Evolutionary conservation across 2,113 vertebrate species (phyloP).

Genomic region (Opisthocomus hoazin): DNA sequence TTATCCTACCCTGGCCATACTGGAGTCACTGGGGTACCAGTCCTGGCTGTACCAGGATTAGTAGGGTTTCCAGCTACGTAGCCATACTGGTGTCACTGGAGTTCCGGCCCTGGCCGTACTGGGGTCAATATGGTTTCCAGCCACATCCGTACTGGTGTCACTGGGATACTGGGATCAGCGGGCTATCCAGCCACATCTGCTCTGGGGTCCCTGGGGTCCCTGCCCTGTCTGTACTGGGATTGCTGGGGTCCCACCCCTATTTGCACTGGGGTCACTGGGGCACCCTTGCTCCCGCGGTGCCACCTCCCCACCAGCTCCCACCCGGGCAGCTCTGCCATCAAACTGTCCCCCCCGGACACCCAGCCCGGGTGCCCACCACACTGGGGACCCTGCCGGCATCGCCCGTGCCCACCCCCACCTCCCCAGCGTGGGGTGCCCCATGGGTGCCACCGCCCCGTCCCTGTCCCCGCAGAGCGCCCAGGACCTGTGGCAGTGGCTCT

Average conservation of each 20-base stretch:
- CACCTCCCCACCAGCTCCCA: background rate
- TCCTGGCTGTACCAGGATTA: background rate
- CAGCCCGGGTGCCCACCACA: background rate
- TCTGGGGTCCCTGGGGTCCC: no score
- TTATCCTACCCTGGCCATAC: background rate
- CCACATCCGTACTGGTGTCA: no score
- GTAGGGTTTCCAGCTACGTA: accelerated
- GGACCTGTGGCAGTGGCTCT: slow-evolving; percentile 92
- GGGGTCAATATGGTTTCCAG: no score
- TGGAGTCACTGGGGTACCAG: background rate
- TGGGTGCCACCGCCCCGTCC: background rate
- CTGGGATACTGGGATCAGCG: no score
- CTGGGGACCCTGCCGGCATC: accelerated
- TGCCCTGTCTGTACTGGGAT: background rate
- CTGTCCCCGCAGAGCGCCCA: slow-evolving; percentile 77
- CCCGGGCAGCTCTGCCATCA: background rate
- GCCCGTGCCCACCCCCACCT: background rate
- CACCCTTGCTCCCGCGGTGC: accelerated
- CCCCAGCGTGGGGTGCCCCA: no score
- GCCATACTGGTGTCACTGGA: background rate
- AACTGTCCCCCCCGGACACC: background rate
- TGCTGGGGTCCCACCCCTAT: no score
- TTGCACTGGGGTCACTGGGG: background rate
- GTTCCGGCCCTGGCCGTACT: background rate
- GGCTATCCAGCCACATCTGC: no score